Conservation (phyloP, 2,888 invertebrate species). For the Siphlonurus alternatus region DNA sequence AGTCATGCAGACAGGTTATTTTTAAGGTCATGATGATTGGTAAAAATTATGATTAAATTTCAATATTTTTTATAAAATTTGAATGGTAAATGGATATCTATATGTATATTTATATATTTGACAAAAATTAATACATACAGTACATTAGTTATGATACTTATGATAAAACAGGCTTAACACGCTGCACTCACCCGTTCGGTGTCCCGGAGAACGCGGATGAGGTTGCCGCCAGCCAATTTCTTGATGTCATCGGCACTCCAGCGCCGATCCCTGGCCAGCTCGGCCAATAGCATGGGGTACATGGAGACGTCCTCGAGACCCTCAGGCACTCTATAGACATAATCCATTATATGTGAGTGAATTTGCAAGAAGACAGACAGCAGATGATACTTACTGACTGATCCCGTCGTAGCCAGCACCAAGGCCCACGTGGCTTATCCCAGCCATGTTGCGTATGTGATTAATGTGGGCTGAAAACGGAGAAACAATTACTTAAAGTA, state of each 20-base stretch:
- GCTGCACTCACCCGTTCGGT: slow-evolving; percentile 24
- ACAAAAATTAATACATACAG: no score
- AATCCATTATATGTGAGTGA: background rate
- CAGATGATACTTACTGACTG: slow-evolving; percentile 19
- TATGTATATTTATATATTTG: no score
- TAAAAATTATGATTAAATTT: no score
- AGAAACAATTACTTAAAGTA: slow-evolving; percentile 5
- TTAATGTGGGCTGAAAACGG: slow-evolving; percentile 31
- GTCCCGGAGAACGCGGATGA: slow-evolving; percentile 36
- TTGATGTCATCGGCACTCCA: slow-evolving; percentile 41
- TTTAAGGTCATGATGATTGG: no score
- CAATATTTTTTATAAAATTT: no score
- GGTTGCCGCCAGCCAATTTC: slow-evolving; percentile 39
- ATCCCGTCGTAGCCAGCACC: slow-evolving; percentile 36
- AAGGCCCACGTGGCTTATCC: slow-evolving; percentile 33
- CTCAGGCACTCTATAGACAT: slow-evolving; percentile 29
- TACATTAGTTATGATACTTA: no score
- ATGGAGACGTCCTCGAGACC: slow-evolving; percentile 36
- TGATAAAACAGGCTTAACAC: no score
- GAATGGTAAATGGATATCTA: no score
- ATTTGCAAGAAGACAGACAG: background rate
- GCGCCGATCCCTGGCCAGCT: slow-evolving; percentile 39
- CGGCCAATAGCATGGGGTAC: slow-evolving; percentile 42
- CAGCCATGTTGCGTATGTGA: slow-evolving; percentile 30
- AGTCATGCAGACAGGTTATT: no score